Evolutionary conservation across 2,113 vertebrate genomes (phyloP).

Genomic region (Thinocorus orbignyianus): DNA sequence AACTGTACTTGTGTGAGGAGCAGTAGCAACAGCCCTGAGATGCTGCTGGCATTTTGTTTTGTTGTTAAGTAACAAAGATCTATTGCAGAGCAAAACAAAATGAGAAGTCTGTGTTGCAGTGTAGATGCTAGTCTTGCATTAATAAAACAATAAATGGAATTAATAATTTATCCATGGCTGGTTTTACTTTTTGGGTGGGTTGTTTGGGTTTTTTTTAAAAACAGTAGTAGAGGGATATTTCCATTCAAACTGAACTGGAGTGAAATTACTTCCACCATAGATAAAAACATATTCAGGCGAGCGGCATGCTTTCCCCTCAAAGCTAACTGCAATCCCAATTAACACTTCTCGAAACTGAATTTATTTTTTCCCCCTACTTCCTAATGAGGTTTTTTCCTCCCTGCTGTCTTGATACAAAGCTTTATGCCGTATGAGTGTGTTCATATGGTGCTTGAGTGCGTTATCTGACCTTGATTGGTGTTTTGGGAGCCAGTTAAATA

Average conservation of each 20-base stretch:
- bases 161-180: slow-evolving; percentile 67
- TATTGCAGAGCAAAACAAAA: slow-evolving; percentile 37
- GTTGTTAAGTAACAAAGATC: slow-evolving; percentile 36
- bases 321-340: slow-evolving; percentile 78
- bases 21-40: not conserved
- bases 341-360: slow-evolving; percentile 84
- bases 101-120: slow-evolving; percentile 13
- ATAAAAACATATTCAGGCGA: slow-evolving; percentile 54
- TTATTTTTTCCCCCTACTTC: slow-evolving; percentile 74
- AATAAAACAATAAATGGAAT: slow-evolving; percentile 76
- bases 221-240: slow-evolving; percentile 18
- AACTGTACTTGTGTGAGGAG: not conserved
- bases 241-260: slow-evolving; percentile 47
- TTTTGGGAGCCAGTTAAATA: slow-evolving; percentile 91
- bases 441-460: slow-evolving; percentile 81
- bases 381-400: slow-evolving; percentile 87
- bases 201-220: not conserved
- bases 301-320: slow-evolving; percentile 41
- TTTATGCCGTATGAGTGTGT: slow-evolving; percentile 82
- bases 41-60: slow-evolving; percentile 4
- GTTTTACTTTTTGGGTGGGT: slow-evolving; percentile 56
- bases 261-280: slow-evolving; percentile 40
- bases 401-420: slow-evolving; percentile 86
- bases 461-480: slow-evolving; percentile 91
- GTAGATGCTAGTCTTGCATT: slow-evolving; percentile 61